Base-by-base conservation (phyloP, 2,797 vertebrate species). In the Rhinogobio ventralis region DNA sequence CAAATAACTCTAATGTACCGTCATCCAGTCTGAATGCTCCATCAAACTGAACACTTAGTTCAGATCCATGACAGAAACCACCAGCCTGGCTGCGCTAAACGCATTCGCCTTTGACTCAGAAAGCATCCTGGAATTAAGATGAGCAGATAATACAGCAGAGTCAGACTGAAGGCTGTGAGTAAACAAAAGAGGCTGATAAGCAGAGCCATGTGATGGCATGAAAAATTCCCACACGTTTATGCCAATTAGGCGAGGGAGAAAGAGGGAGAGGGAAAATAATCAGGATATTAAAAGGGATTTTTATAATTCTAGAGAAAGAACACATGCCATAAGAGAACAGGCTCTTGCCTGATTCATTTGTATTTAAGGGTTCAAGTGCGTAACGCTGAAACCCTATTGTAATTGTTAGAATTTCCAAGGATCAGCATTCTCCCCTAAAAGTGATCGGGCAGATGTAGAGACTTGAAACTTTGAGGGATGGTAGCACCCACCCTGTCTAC, bases 121-220 rank as follows among this genome's bases (percentile, higher is more conserved):
- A 66, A 75, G 69, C 81, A 49, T 64, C 69, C 55, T 62, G 55
- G 45, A 74, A 64, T 74, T 81, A 69, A 82, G 57, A 74, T 82
- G 14, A 74, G 71, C 20, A 33, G 81, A 82, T 74, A 82, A 23
- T 19, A 51, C 67, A 17, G 68, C 25, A 60, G 51, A 17, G 4
- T 55, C 23, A 39, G 45, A 42, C 75, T 69, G 25, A 71, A 55
- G 73, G 64, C 49, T 45, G 49, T 10, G 10, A 15, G 36, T 45
- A 68, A 57, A 84, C n/a, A 67, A 68, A 33, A 46, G 30, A 23
- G 66, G n/a, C 64, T 33, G 62, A 83, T 76, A 67, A 84, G 20
- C 33, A 39, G 30, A 55, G 49, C 8, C 9, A 19, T 49, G 11
- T 36, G 46, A 68, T 67, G 66, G 46, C 62, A 66, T n/a, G 46